Conservation (phyloP, 2,888 invertebrate species). For the Melieria omissa region DNA sequence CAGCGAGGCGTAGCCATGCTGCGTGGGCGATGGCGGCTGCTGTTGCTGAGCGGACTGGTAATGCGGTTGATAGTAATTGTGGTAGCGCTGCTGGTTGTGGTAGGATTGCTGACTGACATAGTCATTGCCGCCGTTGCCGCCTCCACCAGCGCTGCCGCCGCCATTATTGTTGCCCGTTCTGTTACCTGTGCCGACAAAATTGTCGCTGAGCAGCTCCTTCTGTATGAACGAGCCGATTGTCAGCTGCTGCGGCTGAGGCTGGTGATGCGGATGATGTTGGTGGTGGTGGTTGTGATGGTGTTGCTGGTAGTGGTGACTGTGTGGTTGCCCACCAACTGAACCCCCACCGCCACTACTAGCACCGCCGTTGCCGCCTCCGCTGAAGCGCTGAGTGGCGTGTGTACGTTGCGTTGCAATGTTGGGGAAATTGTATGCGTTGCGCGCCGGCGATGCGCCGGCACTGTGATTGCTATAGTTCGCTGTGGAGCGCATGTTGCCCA, state of each 20-base stretch:
- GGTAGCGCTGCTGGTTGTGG: slow-evolving; percentile 38
- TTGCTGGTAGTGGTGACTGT: slow-evolving; percentile 33
- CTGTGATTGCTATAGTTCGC: slow-evolving; percentile 24
- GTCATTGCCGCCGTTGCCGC: slow-evolving; percentile 23
- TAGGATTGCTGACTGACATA: slow-evolving; percentile 30
- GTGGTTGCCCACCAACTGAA: slow-evolving; percentile 13
- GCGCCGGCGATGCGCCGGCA: slow-evolving; percentile 29
- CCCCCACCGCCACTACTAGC: slow-evolving; percentile 11
- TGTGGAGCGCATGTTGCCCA: slow-evolving; percentile 2
- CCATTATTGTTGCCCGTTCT: background rate
- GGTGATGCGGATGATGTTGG: slow-evolving; percentile 36
- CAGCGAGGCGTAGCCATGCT: slow-evolving; percentile 25
- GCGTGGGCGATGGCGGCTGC: slow-evolving; percentile 34
- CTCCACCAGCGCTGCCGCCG: background rate
- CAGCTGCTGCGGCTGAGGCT: slow-evolving; percentile 57
- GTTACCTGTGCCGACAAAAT: slow-evolving; percentile 2
- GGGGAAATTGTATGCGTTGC: slow-evolving; percentile 31
- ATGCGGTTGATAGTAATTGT: slow-evolving; percentile 41
- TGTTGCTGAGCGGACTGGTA: slow-evolving; percentile 41
- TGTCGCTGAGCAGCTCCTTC: slow-evolving; percentile 54
- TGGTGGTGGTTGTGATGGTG: slow-evolving; percentile 30
- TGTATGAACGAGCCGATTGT: slow-evolving; percentile 62
- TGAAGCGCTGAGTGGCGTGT: slow-evolving; percentile 37
- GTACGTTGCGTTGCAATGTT: slow-evolving; percentile 30
- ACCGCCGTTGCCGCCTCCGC: slow-evolving; percentile 21